These are phyloP conservation scores for Anguilla rostrata DNA, from an alignment of 2,113 vertebrate genomes.

Conservation along the genomic window DNA sequence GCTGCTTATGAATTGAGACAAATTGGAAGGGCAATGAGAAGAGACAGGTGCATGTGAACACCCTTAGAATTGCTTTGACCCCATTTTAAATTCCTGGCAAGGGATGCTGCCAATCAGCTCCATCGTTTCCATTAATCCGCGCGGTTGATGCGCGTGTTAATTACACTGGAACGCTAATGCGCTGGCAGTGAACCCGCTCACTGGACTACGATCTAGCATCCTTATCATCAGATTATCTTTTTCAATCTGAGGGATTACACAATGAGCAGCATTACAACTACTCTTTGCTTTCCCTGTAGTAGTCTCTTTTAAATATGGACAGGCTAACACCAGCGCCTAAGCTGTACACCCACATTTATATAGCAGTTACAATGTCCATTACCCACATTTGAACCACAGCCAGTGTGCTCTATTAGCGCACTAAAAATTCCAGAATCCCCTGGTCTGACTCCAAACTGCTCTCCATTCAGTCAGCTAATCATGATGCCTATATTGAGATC, in stretches of 20 bases:
- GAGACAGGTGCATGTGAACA: constrained; percentile 8
- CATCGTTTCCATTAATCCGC: constrained; percentile 6
- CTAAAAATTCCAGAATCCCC: background rate
- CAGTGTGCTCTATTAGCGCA: background rate
- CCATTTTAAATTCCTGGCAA: constrained; percentile 8
- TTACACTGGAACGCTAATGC: constrained; percentile 14
- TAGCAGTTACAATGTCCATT: background rate
- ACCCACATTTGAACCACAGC: background rate
- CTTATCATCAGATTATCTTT: constrained; percentile 10
- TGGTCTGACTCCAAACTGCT: background rate
- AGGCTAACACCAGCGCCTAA: background rate
- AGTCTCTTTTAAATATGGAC: background rate
- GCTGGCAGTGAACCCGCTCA: background rate
- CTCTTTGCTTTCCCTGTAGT: background rate
- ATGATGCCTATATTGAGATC: background rate
- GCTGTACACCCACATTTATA: background rate
- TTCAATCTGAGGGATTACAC: background rate
- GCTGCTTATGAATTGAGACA: background rate
- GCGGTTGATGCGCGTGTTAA: constrained; percentile 8
- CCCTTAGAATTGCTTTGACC: constrained; percentile 12
- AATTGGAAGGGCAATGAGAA: constrained; percentile 7
- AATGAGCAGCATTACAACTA: background rate
- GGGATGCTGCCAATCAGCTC: background rate
- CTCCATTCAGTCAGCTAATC: background rate
- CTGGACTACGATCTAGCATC: background rate